phyloP scores from a whole-genome alignment of 2,113 vertebrate species.

The Thryonomys swinderianus region DNA sequence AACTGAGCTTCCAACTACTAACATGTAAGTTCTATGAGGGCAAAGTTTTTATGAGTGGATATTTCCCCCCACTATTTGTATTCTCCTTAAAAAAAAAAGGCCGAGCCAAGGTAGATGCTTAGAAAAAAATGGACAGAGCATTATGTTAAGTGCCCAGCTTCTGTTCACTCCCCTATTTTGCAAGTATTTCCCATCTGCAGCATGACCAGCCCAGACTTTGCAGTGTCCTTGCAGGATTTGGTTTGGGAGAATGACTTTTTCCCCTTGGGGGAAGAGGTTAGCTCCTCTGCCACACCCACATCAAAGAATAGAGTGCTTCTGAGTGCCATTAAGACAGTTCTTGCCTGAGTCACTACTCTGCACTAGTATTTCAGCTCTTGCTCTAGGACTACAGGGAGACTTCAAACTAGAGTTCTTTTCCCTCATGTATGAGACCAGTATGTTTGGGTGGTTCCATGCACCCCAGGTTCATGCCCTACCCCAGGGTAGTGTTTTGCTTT shows the following conservation, averaged over 20 bases:
- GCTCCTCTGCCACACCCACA: background rate
- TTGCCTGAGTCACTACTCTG: background rate
- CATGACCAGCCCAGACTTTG: background rate
- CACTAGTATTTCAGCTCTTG: background rate
- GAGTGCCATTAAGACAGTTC: background rate
- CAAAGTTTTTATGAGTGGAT: background rate
- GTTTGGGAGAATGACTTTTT: background rate
- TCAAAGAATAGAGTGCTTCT: background rate
- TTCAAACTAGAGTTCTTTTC: background rate
- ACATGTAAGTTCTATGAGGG: background rate
- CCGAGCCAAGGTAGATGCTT: background rate
- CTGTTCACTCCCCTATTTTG: background rate
- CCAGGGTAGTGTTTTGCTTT: background rate
- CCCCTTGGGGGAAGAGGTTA: background rate
- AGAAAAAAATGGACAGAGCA: background rate
- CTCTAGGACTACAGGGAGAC: background rate
- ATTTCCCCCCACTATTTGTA: background rate
- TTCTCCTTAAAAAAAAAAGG: background rate
- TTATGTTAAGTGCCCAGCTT: background rate
- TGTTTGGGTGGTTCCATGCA: too few relatives aligned
- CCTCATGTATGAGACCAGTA: background rate
- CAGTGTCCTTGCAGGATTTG: background rate
- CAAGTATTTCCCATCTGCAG: background rate
- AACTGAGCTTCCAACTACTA: background rate
- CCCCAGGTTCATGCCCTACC: rapidly evolving